A percentile compares a stretch with the other conserved stretches of the same genome.
These are phyloP conservation scores for Luperina testacea DNA, from an alignment of 2,888 invertebrate species.

Conservation along the genomic window DNA sequence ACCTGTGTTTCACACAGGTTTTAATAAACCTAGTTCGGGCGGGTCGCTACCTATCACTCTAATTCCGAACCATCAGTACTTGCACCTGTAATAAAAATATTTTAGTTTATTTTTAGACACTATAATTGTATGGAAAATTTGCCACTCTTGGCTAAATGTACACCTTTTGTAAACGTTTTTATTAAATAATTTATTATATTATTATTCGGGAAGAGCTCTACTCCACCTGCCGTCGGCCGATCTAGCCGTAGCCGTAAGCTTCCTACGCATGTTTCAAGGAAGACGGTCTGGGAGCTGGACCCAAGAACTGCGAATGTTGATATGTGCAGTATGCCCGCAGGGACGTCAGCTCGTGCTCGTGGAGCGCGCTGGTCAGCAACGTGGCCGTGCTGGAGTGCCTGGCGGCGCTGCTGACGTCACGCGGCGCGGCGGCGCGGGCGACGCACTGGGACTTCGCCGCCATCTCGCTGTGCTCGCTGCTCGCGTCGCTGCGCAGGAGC, in stretches of 20 bases:
- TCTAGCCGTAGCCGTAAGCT: neutral
- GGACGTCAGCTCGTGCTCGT: conserved; percentile 59
- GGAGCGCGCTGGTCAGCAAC: conserved; percentile 71
- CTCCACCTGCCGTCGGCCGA: no score
- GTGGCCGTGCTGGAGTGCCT: conserved; percentile 70
- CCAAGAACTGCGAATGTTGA: neutral
- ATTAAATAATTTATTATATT: no score
- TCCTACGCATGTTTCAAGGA: neutral
- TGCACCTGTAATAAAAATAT: no score
- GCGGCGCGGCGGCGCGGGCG: conserved; percentile 79
- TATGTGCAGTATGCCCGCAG: conserved; percentile 21
- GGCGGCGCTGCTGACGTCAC: conserved; percentile 57
- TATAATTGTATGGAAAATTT: no score
- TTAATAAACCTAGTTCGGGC: no score
- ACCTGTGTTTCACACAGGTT: no score
- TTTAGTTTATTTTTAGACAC: no score
- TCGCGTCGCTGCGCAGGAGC: conserved; percentile 87
- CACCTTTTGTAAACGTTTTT: no score
- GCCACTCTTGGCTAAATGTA: no score
- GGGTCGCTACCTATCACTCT: no score
- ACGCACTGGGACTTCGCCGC: conserved; percentile 94
- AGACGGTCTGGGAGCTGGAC: neutral
- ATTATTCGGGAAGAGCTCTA: neutral
- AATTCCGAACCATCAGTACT: no score
- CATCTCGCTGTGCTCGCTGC: conserved; percentile 93